Percentiles rank a stretch among this genome's conserved stretches.
These are phyloP conservation scores for Zaprionus capensis DNA, from an alignment of 1,140 invertebrate genomes.

Conservation along the genomic window DNA sequence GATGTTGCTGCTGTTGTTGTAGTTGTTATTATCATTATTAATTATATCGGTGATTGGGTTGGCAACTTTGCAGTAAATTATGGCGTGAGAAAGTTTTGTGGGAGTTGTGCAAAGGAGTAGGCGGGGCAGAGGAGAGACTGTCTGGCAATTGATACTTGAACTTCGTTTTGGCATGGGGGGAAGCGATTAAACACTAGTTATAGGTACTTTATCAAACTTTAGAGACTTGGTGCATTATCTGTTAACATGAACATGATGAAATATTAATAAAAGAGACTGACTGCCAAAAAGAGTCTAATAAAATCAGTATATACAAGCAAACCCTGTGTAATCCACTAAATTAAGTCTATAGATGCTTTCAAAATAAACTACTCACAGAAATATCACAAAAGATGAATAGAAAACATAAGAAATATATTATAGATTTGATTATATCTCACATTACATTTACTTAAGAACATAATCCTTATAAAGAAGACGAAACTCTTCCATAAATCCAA, in stretches of 20 bases:
- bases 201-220: not conserved
- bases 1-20: conserved; percentile 21
- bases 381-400: no score
- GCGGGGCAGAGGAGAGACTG: not conserved
- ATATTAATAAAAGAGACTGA: no score
- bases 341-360: no score
- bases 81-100: conserved; percentile 72
- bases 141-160: conserved; percentile 40
- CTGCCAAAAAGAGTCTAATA: no score
- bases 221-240: not conserved
- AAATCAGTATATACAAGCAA: no score
- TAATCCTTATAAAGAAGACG: no score
- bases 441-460: no score
- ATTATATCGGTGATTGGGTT: conserved; percentile 81
- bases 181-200: not conserved
- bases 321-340: no score
- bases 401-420: no score
- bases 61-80: conserved; percentile 57
- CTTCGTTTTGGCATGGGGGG: not conserved
- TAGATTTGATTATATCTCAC: not conserved
- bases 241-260: no score
- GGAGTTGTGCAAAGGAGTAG: conserved; percentile 17
- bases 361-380: no score
- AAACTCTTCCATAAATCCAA: not conserved
- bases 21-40: conserved; percentile 64